Evolutionary conservation across 2,113 vertebrate genomes (phyloP).

Genomic region (Nansenia antarctica): DNA sequence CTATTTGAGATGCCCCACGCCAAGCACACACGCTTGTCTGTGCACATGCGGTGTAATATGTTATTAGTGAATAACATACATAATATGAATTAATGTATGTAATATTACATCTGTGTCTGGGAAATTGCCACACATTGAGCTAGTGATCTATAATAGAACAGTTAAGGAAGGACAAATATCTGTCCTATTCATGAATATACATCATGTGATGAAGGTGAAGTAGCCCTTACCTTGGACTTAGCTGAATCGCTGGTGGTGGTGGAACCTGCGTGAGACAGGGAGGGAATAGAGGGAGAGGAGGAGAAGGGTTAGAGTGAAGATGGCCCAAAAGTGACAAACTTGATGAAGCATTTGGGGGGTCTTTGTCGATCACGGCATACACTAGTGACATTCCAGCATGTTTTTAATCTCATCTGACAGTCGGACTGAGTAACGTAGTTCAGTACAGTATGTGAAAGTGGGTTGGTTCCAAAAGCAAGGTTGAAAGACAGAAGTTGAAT

Average conservation of each 20-base stretch:
- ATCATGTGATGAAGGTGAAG: no score
- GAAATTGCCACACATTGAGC: no score
- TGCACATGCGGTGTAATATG: no score
- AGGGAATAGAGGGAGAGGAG: slow-evolving; percentile 25
- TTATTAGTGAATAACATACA: no score
- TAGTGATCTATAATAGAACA: no score
- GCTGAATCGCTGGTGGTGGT: slow-evolving; percentile 86
- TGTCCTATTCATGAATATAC: no score
- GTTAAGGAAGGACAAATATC: no score
- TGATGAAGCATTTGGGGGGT: not conserved
- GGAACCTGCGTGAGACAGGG: slow-evolving; percentile 75
- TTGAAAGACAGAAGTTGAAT: slow-evolving; percentile 7
- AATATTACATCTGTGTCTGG: no score
- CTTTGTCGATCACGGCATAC: slow-evolving; percentile 11
- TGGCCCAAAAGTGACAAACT: not conserved
- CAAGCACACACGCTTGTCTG: no score
- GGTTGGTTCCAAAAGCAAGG: not conserved
- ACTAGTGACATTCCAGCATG: slow-evolving; percentile 1
- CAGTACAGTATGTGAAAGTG: not conserved
- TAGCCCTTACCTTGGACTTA: slow-evolving; percentile 87
- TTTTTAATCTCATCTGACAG: not conserved
- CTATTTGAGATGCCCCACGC: no score
- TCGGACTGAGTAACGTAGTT: not conserved
- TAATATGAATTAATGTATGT: no score
- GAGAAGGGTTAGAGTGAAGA: not conserved